A percentile compares a stretch with the other conserved stretches of the same genome.
These are phyloP conservation scores for Trichechus manatus DNA, from an alignment of 2,113 vertebrate species.

Conservation along the genomic window DNA sequence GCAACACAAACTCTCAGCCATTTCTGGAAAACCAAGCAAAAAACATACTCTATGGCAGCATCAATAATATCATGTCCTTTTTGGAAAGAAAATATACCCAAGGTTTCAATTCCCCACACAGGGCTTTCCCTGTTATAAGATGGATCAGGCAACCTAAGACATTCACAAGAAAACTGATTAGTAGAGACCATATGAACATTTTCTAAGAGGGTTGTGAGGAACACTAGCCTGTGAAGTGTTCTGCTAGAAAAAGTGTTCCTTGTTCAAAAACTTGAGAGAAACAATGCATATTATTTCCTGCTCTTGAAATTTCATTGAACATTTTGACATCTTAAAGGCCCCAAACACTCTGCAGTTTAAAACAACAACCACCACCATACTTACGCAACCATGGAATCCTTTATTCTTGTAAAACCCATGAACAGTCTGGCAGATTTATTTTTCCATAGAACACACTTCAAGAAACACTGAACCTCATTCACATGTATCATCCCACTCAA, in stretches of 20 bases:
- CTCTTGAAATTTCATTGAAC: slow-evolving; percentile 25
- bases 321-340: slow-evolving; percentile 18
- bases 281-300: slow-evolving; percentile 14
- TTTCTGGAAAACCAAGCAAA: slow-evolving; percentile 12
- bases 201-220: not conserved
- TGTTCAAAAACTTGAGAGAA: slow-evolving; percentile 2
- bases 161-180: slow-evolving; percentile 25
- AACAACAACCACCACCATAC: not conserved
- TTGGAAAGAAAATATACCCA: not conserved
- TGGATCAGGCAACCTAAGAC: not conserved
- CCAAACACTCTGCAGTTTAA: not conserved
- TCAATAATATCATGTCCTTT: not conserved
- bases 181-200: not conserved
- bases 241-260: not conserved
- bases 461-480: too few relatives aligned
- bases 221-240: not conserved
- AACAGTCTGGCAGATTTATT: too few relatives aligned
- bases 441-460: too few relatives aligned
- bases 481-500: too few relatives aligned
- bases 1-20: not conserved
- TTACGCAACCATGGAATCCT: not conserved
- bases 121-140: not conserved
- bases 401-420: too few relatives aligned
- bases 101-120: not conserved
- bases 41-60: not conserved